Base-by-base conservation (phyloP, 2,888 invertebrate species). In the Galerucella nymphaeae region DNA sequence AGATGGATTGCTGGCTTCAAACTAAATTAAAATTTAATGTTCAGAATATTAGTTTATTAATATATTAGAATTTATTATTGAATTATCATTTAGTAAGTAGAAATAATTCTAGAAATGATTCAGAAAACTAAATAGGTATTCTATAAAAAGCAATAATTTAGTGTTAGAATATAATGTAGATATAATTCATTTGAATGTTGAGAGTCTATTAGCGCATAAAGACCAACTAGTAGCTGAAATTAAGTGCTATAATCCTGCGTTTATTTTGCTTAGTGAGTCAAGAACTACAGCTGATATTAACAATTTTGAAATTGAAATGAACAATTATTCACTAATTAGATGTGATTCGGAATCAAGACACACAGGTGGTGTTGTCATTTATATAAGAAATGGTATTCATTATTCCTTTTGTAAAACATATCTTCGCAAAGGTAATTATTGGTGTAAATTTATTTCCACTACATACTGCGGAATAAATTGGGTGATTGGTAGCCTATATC, bases 401-500 rank as follows among this genome's bases (percentile, higher is more conserved):
- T 18, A 65, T 50, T 50, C 50, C 50, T 14, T 50, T 20, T 50
- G 41, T 42, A 42, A 11, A 11, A 4, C 23, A 23, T 23, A 23
- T 23, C 23, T 23, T 23, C 23, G 23, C 41, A 42, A 11, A 42
- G 30, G n/a, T 6, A 68, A 61, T 61, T 68, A 68, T 30, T 61
- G 61, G 61, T 61, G 59, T 48, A 61, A 59, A 48, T 59, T 59
- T 23, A 59, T 68, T 9, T 59, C 41, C 20, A 45, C 30, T 11
- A 58, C 9, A 10, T 68, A 61, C 59, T 41, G 45, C 16, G 62
- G 63, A 62, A 69, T 53, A 53, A 69, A 69, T n/a, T 63, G 69
- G 69, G 53, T 50, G 55, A 69, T 69, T 41, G 63, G 62, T 53
- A 64, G 70, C 18, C 45, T 70, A 20, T 70, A 70, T 57, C 70